Evolutionary conservation across 1,140 invertebrate species (phyloP), one percentile per base, ranked within the genome.

Genomic region (Euwallacea fornicatus): DNA sequence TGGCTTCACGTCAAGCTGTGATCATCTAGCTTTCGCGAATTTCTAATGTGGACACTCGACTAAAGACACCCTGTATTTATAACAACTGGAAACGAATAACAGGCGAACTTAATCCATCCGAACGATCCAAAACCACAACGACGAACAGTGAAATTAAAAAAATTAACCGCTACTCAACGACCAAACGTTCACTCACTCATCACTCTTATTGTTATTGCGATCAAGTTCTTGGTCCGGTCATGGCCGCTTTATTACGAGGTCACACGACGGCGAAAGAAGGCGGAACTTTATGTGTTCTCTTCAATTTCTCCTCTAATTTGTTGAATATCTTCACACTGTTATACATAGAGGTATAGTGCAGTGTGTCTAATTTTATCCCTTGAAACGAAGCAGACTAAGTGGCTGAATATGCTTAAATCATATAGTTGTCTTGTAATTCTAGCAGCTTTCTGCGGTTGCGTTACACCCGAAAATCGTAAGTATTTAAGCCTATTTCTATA

Each of bases 381-480:
- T 54, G 21, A 10, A 33, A n/a, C 7, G 16, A 13, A 13, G 11
- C 8, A n/a, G 50, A 53, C n/a, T 69, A 42, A 53, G 15, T 21
- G 11, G 41, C 58, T 44, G 7, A 55, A 68, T 47, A 54, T 54
- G 44, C 1, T 41, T 64, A 10, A 13, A 33, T 7, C 21, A 6
- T 7, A n/a, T 15, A 21, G 16, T 44, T 58, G 0, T 11, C 10
- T 64, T 42, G 50, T 63, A 47, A 8, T 70, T 58, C 11, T 58
- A 11, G 10, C 58, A 7, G 69, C 13, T 7, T 50, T 56, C 42
- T 8, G 47, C 10, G 42, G 42, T n/a, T 46, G 8, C n/a, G 55
- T 65, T n/a, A 65, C n/a, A 54, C 42, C 67, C n/a, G 42, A 69
- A 69, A 46, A 69, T 21, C 60, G 67, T 69, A 69, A 69, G 67